Base-by-base conservation (phyloP, 2,113 vertebrate genomes). In the Hippocampus guttulatus region DNA sequence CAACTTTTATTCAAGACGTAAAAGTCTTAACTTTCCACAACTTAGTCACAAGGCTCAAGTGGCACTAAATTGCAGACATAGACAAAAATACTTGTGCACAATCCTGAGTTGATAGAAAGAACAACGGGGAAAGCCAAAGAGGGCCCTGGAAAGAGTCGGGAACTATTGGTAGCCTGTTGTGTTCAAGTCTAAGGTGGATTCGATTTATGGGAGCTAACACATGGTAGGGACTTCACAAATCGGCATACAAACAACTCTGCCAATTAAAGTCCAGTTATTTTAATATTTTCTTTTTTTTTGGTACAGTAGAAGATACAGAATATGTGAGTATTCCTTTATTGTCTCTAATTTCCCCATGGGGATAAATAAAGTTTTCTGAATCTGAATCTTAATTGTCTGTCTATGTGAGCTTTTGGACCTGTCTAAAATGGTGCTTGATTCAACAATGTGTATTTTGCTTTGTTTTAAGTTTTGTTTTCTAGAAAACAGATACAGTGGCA, bases 21-120 rank as follows among this genome's bases (percentile, higher is more conserved):
- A 47, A 65, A 65, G 63, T n/a, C 63, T 15, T 15, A 65, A 65
- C 41, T 65, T 65, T 65, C 64, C 64, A 65, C 64, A 25, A 65
- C 27, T 65, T 47, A 47, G 64, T 25, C 23, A 25, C 64, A 16
- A 65, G 64, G 64, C 41, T 65, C 43, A 18, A 65, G 64, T 65
- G 64, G 64, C 64, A 49, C 40, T 47, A 45, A 45, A 12, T 47
- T 65, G 64, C 64, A 47, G 64, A 65, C 64, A 9, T 47, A 18
- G 64, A 65, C 64, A 65, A 65, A 65, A 65, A 65, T 8, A 25
- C 40, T 43, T 47, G 27, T 27, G 43, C 11, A 47, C 33, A 61
- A 30, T 30, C 57, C 14, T 7, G 63, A 47, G 41, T 15, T 25
- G 41, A 27, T 14, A 25, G 23, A 27, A 30, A 47, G 23, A n/a